These are phyloP conservation scores for Tiliqua scincoides DNA, from an alignment of 2,113 vertebrate species.

Conservation along the genomic window DNA sequence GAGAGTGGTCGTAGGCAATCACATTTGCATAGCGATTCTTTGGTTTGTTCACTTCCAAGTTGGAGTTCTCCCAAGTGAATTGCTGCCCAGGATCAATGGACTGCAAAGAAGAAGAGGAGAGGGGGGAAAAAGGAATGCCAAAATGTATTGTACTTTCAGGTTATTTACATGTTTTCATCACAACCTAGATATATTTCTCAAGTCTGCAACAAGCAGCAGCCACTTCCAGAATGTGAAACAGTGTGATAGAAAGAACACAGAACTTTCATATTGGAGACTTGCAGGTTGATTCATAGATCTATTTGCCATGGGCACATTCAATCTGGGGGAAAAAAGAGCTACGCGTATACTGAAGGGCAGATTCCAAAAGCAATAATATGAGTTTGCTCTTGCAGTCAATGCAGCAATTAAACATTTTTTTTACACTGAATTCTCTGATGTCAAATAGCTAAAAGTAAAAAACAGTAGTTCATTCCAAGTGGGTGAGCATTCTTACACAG, in stretches of 20 bases:
- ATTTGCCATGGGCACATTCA: neutral
- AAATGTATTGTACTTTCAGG: neutral
- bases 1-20: constrained; percentile 94
- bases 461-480: neutral
- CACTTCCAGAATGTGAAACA: neutral
- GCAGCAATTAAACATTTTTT: neutral
- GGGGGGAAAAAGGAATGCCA: neutral
- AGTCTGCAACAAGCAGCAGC: neutral
- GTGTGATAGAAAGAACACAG: neutral
- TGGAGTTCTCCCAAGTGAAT: constrained; percentile 98
- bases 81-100: constrained; percentile 95
- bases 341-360: neutral
- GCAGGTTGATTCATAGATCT: neutral
- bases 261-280: neutral
- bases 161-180: neutral
- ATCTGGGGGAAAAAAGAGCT: neutral
- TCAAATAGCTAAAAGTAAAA: neutral
- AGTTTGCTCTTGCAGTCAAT: neutral
- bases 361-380: neutral
- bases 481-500: neutral
- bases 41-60: constrained; percentile 95
- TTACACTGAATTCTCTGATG: neutral
- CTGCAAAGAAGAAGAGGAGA: constrained; percentile 65
- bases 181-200: neutral
- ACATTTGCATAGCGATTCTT: constrained; percentile 98